Percentiles rank a stretch among this genome's conserved stretches.
Conservation (phyloP, 2,113 vertebrate species). For the Erythrocercus mccallii region DNA sequence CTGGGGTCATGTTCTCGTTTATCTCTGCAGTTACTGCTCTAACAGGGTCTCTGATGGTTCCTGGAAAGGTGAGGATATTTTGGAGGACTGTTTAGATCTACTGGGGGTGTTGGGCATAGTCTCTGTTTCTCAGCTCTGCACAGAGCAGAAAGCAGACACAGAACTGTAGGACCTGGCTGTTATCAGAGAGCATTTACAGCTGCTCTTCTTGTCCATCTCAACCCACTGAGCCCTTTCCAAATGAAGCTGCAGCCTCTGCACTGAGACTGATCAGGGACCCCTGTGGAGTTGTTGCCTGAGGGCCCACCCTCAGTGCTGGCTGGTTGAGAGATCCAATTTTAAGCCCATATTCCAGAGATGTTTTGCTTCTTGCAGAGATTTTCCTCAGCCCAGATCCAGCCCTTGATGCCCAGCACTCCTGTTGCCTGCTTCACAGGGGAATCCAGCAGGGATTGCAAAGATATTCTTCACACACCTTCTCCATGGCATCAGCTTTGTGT, state of each 20-base stretch:
- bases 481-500: not conserved
- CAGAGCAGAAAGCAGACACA: not conserved
- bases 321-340: not conserved
- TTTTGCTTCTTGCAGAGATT: not conserved
- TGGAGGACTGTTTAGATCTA: not conserved
- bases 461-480: not conserved
- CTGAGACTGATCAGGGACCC: no score
- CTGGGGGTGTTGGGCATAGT: not conserved
- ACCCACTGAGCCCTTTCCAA: accelerated
- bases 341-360: not conserved
- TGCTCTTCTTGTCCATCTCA: not conserved
- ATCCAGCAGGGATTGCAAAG: not conserved
- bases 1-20: conserved; percentile 1
- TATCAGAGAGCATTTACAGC: not conserved
- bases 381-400: not conserved
- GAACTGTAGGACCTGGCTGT: not conserved
- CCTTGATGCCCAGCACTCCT: not conserved
- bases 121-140: not conserved
- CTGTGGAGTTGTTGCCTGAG: not conserved
- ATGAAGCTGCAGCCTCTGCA: not conserved
- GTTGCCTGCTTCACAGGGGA: not conserved
- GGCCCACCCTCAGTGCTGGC: no score
- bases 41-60: not conserved
- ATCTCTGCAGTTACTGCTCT: not conserved
- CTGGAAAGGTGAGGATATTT: conserved; percentile 18